phyloP scores from a whole-genome alignment of 2,888 invertebrate species.

The Orthosia gracilis region DNA sequence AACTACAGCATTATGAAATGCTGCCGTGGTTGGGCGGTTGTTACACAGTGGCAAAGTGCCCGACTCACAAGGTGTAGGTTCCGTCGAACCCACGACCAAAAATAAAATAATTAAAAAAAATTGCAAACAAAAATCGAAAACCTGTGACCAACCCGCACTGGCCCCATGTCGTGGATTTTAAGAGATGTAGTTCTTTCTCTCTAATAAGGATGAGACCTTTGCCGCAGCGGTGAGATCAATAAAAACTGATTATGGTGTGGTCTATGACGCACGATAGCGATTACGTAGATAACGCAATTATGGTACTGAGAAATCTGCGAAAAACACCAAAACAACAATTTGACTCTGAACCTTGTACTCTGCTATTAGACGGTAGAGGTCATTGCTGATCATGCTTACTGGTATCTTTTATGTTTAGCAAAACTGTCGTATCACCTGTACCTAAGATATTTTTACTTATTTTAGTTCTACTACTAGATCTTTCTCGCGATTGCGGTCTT shows the following conservation, averaged over 20 bases:
- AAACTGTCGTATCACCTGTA: neutral
- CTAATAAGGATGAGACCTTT: neutral
- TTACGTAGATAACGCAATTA: neutral
- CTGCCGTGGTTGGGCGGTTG: no score
- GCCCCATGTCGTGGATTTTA: neutral
- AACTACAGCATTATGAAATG: no score
- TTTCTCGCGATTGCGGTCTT: no score
- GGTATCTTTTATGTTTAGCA: neutral
- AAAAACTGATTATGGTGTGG: neutral
- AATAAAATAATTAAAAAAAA: no score
- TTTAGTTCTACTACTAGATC: no score
- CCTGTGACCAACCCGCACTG: neutral
- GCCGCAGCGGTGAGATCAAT: neutral
- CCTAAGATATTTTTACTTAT: no score
- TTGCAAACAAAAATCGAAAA: neutral
- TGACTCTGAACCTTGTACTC: constrained; percentile 1
- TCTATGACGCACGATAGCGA: neutral
- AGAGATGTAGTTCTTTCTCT: neutral
- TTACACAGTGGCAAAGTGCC: no score
- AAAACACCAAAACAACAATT: neutral
- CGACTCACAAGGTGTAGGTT: no score
- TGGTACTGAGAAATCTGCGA: neutral
- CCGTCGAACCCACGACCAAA: no score
- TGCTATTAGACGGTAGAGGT: neutral
- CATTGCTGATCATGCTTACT: neutral